Evolutionary conservation across 2,113 vertebrate genomes (phyloP).

Genomic region (Oncorhynchus tshawytscha): DNA sequence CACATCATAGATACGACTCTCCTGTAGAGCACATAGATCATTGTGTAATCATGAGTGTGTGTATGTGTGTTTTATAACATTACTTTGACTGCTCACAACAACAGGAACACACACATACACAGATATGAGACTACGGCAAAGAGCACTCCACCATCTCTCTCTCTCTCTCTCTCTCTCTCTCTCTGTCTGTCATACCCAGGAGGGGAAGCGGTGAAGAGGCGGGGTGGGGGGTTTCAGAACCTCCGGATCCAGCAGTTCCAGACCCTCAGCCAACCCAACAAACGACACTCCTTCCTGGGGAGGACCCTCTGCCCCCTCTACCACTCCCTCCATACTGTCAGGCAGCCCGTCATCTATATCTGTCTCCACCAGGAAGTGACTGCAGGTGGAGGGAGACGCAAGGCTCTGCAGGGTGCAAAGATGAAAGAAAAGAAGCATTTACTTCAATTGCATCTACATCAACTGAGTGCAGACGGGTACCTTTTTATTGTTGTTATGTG

Average conservation of each 20-base stretch:
- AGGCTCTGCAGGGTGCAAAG: slow-evolving; percentile 46
- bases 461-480: too few relatives aligned
- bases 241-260: slow-evolving; percentile 67
- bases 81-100: not conserved
- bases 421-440: too few relatives aligned
- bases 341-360: slow-evolving; percentile 79
- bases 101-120: not conserved
- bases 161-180: too few relatives aligned
- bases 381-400: slow-evolving; percentile 35
- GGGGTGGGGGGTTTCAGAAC: slow-evolving; percentile 83
- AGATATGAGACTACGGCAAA: not conserved
- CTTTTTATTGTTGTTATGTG: too few relatives aligned
- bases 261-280: slow-evolving; percentile 63
- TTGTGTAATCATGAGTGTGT: not conserved
- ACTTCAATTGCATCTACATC: too few relatives aligned
- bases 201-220: slow-evolving; percentile 84
- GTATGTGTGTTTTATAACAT: not conserved
- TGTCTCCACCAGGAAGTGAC: slow-evolving; percentile 77
- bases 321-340: slow-evolving; percentile 79
- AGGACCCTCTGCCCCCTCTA: slow-evolving; percentile 54
- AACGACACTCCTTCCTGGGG: slow-evolving; percentile 46
- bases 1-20: slow-evolving; percentile 87
- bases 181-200: slow-evolving; percentile 75
- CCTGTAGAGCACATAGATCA: slow-evolving; percentile 62
- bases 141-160: not conserved